A percentile compares a stretch with the other conserved stretches of the same genome.
Evolutionary conservation across 2,797 vertebrate species (phyloP).

Genomic region (Etheostoma perlongum): DNA sequence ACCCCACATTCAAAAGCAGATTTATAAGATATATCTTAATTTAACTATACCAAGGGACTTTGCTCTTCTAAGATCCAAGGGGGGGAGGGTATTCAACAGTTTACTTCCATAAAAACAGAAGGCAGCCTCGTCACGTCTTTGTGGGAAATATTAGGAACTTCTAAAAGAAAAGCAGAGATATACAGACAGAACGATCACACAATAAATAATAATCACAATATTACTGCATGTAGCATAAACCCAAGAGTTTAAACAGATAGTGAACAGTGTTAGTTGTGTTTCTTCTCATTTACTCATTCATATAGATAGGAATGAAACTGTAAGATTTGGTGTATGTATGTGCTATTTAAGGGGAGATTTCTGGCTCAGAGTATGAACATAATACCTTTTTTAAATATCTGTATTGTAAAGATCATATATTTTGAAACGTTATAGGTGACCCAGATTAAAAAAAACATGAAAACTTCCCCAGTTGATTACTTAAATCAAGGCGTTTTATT

Average conservation of each 20-base stretch:
- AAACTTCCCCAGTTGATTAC: too few species aligned
- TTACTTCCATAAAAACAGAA: not conserved
- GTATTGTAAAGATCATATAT: too few species aligned
- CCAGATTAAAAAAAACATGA: too few species aligned
- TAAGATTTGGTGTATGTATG: too few species aligned
- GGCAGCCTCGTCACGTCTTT: not conserved
- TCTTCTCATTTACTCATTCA: too few species aligned
- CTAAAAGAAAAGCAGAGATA: not conserved
- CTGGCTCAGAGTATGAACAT: too few species aligned
- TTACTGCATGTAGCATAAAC: not conserved
- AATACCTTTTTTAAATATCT: too few species aligned
- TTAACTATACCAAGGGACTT: not conserved
- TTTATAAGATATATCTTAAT: not conserved
- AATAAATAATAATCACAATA: not conserved
- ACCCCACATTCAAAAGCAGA: not conserved
- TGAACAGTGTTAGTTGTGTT: too few species aligned
- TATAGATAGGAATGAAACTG: too few species aligned
- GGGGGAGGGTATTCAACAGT: not conserved
- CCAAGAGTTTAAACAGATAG: not conserved
- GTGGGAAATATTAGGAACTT: not conserved
- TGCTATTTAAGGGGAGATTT: too few species aligned
- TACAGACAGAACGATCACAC: not conserved
- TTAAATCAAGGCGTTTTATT: too few species aligned
- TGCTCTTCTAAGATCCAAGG: not conserved
- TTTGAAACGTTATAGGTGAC: too few species aligned